A percentile compares a stretch with the other conserved stretches of the same genome.
phyloP scores from a whole-genome alignment of 1,140 invertebrate species.

The Patella vulgata region DNA sequence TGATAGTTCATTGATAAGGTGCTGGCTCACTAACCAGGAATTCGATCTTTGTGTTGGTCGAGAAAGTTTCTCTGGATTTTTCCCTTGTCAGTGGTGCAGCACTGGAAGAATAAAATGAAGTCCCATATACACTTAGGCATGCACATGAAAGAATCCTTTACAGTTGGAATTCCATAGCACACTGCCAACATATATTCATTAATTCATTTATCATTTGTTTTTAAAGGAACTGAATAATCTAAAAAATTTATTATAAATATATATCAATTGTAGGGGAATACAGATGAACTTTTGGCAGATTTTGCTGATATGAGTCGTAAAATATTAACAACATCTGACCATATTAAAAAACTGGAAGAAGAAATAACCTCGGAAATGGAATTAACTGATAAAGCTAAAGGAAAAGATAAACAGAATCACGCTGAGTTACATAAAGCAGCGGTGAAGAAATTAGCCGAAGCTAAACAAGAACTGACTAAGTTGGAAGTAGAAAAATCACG shows the following conservation, averaged over 20 bases:
- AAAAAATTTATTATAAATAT: conserved; percentile 23
- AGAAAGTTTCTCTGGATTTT: too few relatives aligned
- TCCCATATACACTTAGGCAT: too few relatives aligned
- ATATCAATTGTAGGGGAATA: conserved; percentile 34
- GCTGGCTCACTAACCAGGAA: too few relatives aligned
- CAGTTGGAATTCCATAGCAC: too few relatives aligned
- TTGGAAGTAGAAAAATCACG: conserved; percentile 44
- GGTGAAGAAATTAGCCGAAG: conserved; percentile 19
- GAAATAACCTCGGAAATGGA: conserved; percentile 37
- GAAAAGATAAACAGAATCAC: conserved; percentile 28
- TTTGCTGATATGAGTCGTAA: conserved; percentile 44
- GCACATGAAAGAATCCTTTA: too few relatives aligned
- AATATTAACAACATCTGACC: conserved; percentile 30
- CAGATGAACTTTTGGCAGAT: conserved; percentile 50
- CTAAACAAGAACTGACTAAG: conserved; percentile 29
- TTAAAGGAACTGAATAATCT: too few relatives aligned
- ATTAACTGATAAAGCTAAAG: conserved; percentile 19
- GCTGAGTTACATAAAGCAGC: conserved; percentile 21
- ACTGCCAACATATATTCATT: too few relatives aligned
- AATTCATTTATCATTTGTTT: too few relatives aligned
- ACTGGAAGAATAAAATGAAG: too few relatives aligned
- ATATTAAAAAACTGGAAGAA: conserved; percentile 36
- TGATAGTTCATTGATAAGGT: too few relatives aligned
- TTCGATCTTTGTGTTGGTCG: too few relatives aligned
- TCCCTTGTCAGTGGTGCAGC: too few relatives aligned